These are phyloP conservation scores for Epinephelus lanceolatus DNA, from an alignment of 2,113 vertebrate genomes.

Conservation along the genomic window DNA sequence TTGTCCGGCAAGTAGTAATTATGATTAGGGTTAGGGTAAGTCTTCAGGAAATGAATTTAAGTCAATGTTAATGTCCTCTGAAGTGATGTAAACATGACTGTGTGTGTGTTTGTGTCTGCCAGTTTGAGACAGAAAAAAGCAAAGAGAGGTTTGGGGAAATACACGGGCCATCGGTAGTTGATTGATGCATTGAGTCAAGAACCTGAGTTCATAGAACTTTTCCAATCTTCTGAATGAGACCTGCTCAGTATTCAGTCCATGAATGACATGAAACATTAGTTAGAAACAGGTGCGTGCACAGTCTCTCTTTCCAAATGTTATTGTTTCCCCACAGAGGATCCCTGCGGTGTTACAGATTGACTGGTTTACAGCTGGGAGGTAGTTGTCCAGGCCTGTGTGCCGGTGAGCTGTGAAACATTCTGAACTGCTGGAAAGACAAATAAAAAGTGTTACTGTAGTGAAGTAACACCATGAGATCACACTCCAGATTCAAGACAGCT, in stretches of 20 bases:
- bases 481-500: slow-evolving; percentile 18
- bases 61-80: no score
- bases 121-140: neutral
- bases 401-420: slow-evolving; percentile 39
- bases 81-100: neutral
- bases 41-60: no score
- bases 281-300: slow-evolving; percentile 39
- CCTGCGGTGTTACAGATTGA: slow-evolving; percentile 45
- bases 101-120: neutral
- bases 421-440: slow-evolving; percentile 39
- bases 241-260: slow-evolving; percentile 43
- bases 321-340: slow-evolving; percentile 42
- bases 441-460: slow-evolving; percentile 28
- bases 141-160: neutral
- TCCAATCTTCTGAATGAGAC: slow-evolving; percentile 2
- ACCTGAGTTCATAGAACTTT: slow-evolving; percentile 19
- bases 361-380: slow-evolving; percentile 62
- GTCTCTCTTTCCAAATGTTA: slow-evolving; percentile 42
- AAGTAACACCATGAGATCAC: slow-evolving; percentile 11
- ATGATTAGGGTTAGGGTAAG: no score
- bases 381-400: slow-evolving; percentile 45
- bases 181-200: slow-evolving; percentile 46
- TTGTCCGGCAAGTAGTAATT: no score
- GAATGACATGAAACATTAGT: slow-evolving; percentile 40
- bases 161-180: slow-evolving; percentile 4